Percentiles rank a stretch among this genome's conserved stretches.
Conservation (phyloP, 2,888 invertebrate species). For the Campoplex nolae region DNA sequence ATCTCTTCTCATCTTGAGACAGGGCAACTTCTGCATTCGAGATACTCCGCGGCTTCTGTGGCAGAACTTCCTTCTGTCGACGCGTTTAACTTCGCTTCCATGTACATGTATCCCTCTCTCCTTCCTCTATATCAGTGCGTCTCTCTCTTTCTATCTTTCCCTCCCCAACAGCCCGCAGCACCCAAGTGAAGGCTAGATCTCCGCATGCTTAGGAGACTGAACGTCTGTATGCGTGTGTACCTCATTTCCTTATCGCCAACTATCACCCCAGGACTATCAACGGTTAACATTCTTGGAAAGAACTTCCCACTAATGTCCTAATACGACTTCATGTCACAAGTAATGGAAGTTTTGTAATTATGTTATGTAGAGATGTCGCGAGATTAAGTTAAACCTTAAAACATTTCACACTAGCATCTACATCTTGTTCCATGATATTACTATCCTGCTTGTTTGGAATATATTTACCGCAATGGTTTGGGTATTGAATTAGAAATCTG, state of each 20-base stretch:
- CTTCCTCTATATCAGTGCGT: background rate
- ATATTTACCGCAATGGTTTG: background rate
- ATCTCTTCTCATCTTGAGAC: slow-evolving; percentile 65
- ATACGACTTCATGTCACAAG: slow-evolving; percentile 22
- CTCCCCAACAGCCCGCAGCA: slow-evolving; percentile 20
- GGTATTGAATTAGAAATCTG: background rate
- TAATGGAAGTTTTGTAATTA: slow-evolving; percentile 7
- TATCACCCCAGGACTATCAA: slow-evolving; percentile 38
- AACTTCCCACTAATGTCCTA: slow-evolving; percentile 3
- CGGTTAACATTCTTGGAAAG: slow-evolving; percentile 2
- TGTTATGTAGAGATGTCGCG: background rate
- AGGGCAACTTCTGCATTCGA: slow-evolving; percentile 67
- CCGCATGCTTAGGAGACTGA: background rate
- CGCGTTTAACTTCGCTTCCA: slow-evolving; percentile 54
- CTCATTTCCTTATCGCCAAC: slow-evolving; percentile 26
- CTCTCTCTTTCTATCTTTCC: slow-evolving; percentile 20
- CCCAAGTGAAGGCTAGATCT: slow-evolving; percentile 36
- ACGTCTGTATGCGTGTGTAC: slow-evolving; percentile 13
- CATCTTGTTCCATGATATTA: background rate
- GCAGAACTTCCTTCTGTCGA: slow-evolving; percentile 67
- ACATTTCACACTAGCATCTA: background rate
- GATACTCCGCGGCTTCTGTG: slow-evolving; percentile 65
- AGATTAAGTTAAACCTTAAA: background rate
- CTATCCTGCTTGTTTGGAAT: background rate
- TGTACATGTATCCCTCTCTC: slow-evolving; percentile 46